Base-by-base conservation (phyloP, 2,888 invertebrate genomes). In the Papilio demoleus region DNA sequence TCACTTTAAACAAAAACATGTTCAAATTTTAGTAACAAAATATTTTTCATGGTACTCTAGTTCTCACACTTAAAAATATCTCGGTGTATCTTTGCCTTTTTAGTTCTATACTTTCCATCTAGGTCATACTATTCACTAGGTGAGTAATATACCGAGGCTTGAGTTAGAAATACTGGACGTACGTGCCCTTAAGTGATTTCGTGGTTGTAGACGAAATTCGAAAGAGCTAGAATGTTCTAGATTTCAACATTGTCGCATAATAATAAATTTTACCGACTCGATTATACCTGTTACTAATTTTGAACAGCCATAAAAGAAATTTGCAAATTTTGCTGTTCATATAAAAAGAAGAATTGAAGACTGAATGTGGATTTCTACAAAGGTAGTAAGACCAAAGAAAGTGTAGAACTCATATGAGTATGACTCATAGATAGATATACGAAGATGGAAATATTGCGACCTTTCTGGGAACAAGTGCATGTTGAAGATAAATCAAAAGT, bases 161-260 rank as follows among this genome's bases (percentile, higher is more conserved):
- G 11, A 1, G 67, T 19, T 61, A 56, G 40, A 68, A 56, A 68
- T 68, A 68, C 62, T 63, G 63, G 63, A 42, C 34, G 62, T 9
- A 63, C 68, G 63, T 63, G 58, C 36, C 45, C 34, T 63, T 42
- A 62, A 68, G 67, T 63, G 62, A 63, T 68, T 68, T 63, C 36
- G 62, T 45, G 62, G 58, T 38, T 45, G 14, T 65, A n/a, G 40
- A 34, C 61, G n/a, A 62, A 66, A 72, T 31, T 31, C 53, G 31
- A 17, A 56, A 9, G 31, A 56, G 31, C 53, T 56, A 31, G 53
- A 56, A 31, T 53, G 24, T 56, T 56, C 31, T 31, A n/a, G 53
- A 9, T 1, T 27, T 8, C n/a, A 17, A 31, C 31, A 56, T 31
- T 56, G 31, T 17, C 53, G 17, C 53, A 56, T 56, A 31, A 56